phyloP scores from a whole-genome alignment of 2,888 invertebrate species.

The Amaurobius ferox region DNA sequence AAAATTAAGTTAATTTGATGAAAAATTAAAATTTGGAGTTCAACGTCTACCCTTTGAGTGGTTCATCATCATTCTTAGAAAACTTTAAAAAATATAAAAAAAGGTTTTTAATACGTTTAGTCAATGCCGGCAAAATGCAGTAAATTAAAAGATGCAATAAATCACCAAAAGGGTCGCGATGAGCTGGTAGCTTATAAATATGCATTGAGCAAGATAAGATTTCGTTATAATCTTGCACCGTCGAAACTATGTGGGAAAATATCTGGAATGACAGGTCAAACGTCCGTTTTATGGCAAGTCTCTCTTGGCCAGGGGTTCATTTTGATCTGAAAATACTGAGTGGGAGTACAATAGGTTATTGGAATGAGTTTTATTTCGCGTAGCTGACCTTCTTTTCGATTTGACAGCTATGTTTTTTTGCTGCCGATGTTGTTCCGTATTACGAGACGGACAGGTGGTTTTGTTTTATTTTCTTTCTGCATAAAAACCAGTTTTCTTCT shows the following conservation, averaged over 20 bases:
- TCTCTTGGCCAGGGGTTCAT: neutral
- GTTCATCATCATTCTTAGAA: too few species aligned
- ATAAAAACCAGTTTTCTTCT: conserved; percentile 53
- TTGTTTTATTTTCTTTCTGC: conserved; percentile 19
- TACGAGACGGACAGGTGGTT: conserved; percentile 45
- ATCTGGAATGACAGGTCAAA: neutral
- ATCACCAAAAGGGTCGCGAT: too few species aligned
- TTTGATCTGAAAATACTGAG: conserved; percentile 2
- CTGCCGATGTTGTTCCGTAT: conserved; percentile 35
- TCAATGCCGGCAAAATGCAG: too few species aligned
- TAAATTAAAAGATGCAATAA: too few species aligned
- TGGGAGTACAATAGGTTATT: conserved; percentile 14
- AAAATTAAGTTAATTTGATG: too few species aligned
- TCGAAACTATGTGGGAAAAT: neutral
- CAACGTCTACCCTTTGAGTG: too few species aligned
- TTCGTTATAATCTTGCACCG: neutral
- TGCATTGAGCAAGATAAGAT: too few species aligned
- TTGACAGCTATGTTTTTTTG: conserved; percentile 40
- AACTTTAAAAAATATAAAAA: too few species aligned
- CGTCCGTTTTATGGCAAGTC: neutral
- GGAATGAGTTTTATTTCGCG: conserved; percentile 11
- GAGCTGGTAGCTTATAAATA: too few species aligned
- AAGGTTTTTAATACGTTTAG: too few species aligned
- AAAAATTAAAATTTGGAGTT: too few species aligned
- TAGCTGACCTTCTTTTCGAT: conserved; percentile 7